Evolutionary conservation across 2,888 invertebrate genomes (phyloP).

Genomic region (Eupelmus urozonus): DNA sequence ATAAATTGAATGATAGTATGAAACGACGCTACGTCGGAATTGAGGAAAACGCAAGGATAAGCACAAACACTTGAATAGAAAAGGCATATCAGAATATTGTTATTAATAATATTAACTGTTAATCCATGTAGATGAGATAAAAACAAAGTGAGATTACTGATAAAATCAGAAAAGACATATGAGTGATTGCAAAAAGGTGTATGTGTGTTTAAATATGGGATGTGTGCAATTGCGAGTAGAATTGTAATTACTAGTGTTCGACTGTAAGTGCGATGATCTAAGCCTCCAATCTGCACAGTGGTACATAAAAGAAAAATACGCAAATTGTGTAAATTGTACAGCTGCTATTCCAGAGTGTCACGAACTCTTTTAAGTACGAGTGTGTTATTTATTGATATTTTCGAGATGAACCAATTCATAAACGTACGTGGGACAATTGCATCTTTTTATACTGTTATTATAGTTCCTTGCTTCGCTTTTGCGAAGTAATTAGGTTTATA

Average conservation of each 20-base stretch:
- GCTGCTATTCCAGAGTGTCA: constrained; percentile 45
- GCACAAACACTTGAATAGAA: constrained; percentile 60
- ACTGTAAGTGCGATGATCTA: constrained; percentile 49
- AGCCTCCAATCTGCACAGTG: constrained; percentile 53
- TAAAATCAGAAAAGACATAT: constrained; percentile 55
- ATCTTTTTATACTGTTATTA: constrained; percentile 57
- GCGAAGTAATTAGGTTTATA: constrained; percentile 48
- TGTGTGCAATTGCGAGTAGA: constrained; percentile 71
- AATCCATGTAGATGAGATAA: constrained; percentile 69
- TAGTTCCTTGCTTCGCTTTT: constrained; percentile 56
- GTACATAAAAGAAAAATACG: constrained; percentile 40
- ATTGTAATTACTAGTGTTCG: constrained; percentile 55
- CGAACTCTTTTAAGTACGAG: constrained; percentile 40
- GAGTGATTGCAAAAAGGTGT: constrained; percentile 65
- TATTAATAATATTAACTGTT: constrained; percentile 71
- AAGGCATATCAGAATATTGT: constrained; percentile 76
- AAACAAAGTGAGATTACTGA: constrained; percentile 52
- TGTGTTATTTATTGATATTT: constrained; percentile 54
- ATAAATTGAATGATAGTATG: constrained; percentile 56
- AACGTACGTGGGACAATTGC: constrained; percentile 51
- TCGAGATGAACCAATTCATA: constrained; percentile 43
- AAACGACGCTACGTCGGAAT: constrained; percentile 62
- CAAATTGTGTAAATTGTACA: constrained; percentile 58
- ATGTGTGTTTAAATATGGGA: constrained; percentile 68
- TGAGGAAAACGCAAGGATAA: constrained; percentile 50